Conservation (phyloP, 2,113 vertebrate genomes). For the Toxotes chatareus region DNA sequence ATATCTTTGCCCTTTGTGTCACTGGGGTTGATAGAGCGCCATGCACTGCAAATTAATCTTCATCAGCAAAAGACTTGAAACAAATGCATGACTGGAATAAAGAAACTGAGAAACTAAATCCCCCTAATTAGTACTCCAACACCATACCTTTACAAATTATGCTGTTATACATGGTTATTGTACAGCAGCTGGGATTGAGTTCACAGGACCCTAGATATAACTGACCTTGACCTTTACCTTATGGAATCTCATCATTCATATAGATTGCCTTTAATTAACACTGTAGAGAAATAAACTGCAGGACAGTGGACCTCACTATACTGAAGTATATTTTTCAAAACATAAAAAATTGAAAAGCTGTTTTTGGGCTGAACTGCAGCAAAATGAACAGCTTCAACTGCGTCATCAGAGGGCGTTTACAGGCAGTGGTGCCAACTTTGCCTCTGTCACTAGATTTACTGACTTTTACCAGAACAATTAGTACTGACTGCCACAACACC, state of each 20-base stretch:
- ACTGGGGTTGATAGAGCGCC: conserved; percentile 74
- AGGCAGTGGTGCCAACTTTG: no score
- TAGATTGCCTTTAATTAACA: conserved; percentile 38
- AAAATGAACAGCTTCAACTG: no score
- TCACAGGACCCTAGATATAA: conserved; percentile 10
- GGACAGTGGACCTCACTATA: not conserved
- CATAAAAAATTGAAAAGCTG: not conserved
- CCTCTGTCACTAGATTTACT: no score
- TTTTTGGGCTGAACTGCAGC: not conserved
- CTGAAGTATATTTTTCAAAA: not conserved
- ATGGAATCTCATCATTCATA: conserved; percentile 20
- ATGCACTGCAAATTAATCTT: conserved; percentile 81
- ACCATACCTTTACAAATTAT: conserved; percentile 10
- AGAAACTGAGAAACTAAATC: conserved; percentile 52
- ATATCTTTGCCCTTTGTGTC: conserved; percentile 81
- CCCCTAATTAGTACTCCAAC: conserved; percentile 40
- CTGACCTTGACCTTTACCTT: conserved; percentile 34
- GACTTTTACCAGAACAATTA: not conserved
- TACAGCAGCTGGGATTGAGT: conserved; percentile 24
- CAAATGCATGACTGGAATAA: conserved; percentile 74
- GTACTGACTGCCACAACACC: not conserved
- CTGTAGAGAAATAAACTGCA: conserved; percentile 18
- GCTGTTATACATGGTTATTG: conserved; percentile 27
- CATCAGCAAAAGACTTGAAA: conserved; percentile 80
- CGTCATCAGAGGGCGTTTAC: no score